Evolutionary conservation across 2,113 vertebrate species (phyloP), one percentile per base, ranked within the genome.

Genomic region (Apodemus speciosus): DNA sequence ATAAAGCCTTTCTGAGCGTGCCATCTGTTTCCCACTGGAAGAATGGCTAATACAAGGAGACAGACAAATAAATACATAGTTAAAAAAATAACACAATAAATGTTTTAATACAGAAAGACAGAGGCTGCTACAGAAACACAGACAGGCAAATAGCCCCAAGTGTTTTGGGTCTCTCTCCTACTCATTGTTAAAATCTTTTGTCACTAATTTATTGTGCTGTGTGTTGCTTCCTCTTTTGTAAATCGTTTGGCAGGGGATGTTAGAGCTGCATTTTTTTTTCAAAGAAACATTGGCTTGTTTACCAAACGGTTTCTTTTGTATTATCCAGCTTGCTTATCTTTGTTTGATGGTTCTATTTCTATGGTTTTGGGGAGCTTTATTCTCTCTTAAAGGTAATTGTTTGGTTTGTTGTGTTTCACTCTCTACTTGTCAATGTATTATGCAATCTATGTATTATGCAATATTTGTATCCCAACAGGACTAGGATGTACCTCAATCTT

Each of bases 11-110:
- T 90, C 64, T 30, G 81, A 72, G 77, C 20, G 14, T 69, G 35
- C 49, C 76, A 80, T 88, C 85, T 94, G 60, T 85, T 92, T 92
- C 89, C 72, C 80, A 13, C 68, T 13, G 25, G 85, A 51, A 93
- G 43, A 60, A 53, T 76, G 76, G 46, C 72, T 90, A 90, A 85
- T 93, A 72, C 27, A 85, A 88, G 56, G 71, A 93, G 56, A 86
- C 21, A 73, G 93, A 89, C n/a, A 94, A 69, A 92, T 88, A 95
- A 86, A 95, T 53, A 77, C 25, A 49, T 84, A 77, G 68, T 91
- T 91, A 97, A 94, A 94, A 94, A 56, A 49, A 83, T 25, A 62
- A 25, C 18, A 10, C 23, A 90, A 73, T 53, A 89, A 75, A 83
- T 27, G n/a, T 81, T 89, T 89, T 75, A 83, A 91, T 91, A 84